These are phyloP conservation scores for Castor canadensis DNA, from an alignment of 2,113 vertebrate species.

Conservation along the genomic window DNA sequence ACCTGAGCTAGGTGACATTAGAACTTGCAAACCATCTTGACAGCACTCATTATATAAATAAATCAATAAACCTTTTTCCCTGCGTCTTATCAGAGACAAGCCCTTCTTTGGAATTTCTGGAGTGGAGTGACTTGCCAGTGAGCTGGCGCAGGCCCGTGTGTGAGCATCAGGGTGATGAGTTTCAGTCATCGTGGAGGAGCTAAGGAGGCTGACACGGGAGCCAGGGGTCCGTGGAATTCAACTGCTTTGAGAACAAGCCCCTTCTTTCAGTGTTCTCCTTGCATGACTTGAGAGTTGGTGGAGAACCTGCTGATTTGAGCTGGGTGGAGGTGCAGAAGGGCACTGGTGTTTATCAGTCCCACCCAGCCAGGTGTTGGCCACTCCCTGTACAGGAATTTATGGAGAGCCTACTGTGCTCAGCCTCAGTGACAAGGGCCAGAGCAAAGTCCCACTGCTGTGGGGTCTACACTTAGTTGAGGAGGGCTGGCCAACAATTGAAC, in stretches of 20 bases:
- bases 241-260: neutral
- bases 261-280: neutral
- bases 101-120: conserved; percentile 64
- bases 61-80: conserved; percentile 55
- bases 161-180: neutral
- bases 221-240: neutral
- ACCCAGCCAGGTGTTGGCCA: conserved; percentile 37
- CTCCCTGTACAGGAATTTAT: conserved; percentile 64
- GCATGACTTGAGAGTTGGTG: neutral
- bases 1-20: neutral
- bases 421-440: neutral
- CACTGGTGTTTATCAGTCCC: conserved; percentile 16
- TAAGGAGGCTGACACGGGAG: neutral
- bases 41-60: conserved; percentile 9
- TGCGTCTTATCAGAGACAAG: conserved; percentile 42
- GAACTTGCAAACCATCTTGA: conserved; percentile 50
- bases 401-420: neutral
- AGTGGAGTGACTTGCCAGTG: conserved; percentile 5
- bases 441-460: conserved; percentile 54
- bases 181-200: neutral
- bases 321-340: neutral
- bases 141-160: conserved; percentile 1
- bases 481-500: conserved; percentile 7
- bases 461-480: neutral
- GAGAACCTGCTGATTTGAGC: neutral